A percentile compares a stretch with the other conserved stretches of the same genome.
Evolutionary conservation across 1,140 invertebrate species (phyloP).

Genomic region (Cotesia chilonis): DNA sequence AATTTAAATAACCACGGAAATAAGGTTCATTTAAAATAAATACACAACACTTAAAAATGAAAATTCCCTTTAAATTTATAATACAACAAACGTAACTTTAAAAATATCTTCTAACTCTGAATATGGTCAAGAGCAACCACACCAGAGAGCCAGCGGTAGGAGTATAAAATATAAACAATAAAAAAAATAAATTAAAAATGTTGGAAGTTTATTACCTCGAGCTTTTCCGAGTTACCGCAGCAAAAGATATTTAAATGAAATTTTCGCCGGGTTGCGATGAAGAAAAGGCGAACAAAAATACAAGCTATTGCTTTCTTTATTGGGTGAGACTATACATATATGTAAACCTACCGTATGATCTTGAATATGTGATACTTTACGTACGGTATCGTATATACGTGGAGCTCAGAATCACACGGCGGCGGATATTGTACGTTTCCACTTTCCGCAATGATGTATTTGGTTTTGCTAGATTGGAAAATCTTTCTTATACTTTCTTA

Average conservation of each 20-base stretch:
- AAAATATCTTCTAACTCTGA: neutral
- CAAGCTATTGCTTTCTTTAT: constrained; percentile 34
- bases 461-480: neutral
- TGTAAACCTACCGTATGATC: neutral
- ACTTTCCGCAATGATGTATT: constrained; percentile 5
- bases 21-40: too few species aligned
- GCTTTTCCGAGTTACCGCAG: constrained; percentile 24
- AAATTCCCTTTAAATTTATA: too few species aligned
- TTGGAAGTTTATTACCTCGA: constrained; percentile 18
- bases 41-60: too few species aligned
- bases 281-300: neutral
- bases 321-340: constrained; percentile 12
- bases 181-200: neutral
- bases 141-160: neutral
- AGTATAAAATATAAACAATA: constrained; percentile 6
- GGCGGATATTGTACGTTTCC: constrained; percentile 4
- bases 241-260: constrained; percentile 36
- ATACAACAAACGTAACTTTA: neutral
- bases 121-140: neutral
- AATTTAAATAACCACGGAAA: too few species aligned
- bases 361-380: neutral
- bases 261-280: neutral
- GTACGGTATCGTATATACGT: neutral
- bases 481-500: neutral
- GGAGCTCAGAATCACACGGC: neutral